A percentile compares a stretch with the other conserved stretches of the same genome.
These are phyloP conservation scores for Papilio helenus DNA, from an alignment of 1,140 invertebrate species.

Conservation along the genomic window DNA sequence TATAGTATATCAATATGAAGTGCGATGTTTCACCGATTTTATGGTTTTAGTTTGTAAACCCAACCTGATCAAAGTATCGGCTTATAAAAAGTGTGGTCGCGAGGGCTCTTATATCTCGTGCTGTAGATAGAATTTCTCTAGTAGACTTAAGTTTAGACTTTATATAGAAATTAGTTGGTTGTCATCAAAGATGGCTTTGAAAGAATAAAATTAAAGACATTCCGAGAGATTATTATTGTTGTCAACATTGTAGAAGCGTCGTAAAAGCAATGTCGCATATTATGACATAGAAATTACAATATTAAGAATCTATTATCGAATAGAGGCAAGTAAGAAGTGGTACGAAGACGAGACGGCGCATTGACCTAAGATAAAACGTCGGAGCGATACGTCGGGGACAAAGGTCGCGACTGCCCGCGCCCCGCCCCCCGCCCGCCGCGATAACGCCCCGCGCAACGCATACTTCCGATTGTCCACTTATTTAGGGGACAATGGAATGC, in stretches of 20 bases:
- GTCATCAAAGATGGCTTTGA: too few relatives aligned
- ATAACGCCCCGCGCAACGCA: background rate
- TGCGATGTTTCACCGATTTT: too few relatives aligned
- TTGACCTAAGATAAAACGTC: slow-evolving; percentile 49
- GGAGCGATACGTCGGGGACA: slow-evolving; percentile 41
- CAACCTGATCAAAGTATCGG: too few relatives aligned
- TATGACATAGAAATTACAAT: slow-evolving; percentile 2
- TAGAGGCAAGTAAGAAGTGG: slow-evolving; percentile 1
- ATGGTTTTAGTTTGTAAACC: too few relatives aligned
- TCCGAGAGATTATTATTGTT: background rate
- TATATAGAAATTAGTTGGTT: too few relatives aligned
- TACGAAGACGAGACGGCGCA: slow-evolving; percentile 39
- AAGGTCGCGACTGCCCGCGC: slow-evolving; percentile 36
- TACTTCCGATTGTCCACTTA: slow-evolving; percentile 23
- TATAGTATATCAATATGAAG: too few relatives aligned
- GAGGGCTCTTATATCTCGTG: too few relatives aligned
- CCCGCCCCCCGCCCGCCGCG: background rate
- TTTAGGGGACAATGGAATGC: slow-evolving; percentile 23
- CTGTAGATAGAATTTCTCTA: too few relatives aligned
- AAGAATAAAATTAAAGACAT: too few relatives aligned
- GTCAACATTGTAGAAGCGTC: background rate
- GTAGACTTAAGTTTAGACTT: too few relatives aligned
- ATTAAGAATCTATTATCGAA: slow-evolving; percentile 29
- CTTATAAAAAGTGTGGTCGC: too few relatives aligned
- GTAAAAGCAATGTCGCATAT: background rate